Evolutionary conservation across 2,797 vertebrate genomes (phyloP).

Genomic region (Okamejei kenojei): DNA sequence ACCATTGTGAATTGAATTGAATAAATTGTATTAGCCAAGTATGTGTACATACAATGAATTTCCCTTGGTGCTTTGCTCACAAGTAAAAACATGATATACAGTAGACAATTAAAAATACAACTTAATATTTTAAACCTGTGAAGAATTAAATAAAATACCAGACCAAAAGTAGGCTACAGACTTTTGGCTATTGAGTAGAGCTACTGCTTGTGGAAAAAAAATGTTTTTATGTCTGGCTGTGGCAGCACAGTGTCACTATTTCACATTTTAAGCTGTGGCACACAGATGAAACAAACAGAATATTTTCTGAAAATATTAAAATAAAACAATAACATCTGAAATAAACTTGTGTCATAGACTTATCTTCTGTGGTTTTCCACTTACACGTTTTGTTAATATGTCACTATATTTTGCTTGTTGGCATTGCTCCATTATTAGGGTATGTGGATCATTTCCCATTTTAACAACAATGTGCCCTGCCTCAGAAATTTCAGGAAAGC

Average conservation of each 20-base stretch:
- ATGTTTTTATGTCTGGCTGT: too few relatives aligned
- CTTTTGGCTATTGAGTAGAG: too few relatives aligned
- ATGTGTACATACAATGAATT: too few relatives aligned
- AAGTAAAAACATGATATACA: too few relatives aligned
- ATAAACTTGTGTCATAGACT: not conserved
- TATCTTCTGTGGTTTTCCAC: not conserved
- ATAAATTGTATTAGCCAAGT: too few relatives aligned
- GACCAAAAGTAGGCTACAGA: too few relatives aligned
- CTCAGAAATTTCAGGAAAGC: not conserved
- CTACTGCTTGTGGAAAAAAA: too few relatives aligned
- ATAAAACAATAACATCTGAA: not conserved
- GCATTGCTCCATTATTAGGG: not conserved
- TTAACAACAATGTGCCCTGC: not conserved
- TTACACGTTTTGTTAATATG: not conserved
- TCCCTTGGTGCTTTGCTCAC: too few relatives aligned
- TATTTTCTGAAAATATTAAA: constrained; percentile 16
- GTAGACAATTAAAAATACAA: too few relatives aligned
- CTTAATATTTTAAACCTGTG: too few relatives aligned
- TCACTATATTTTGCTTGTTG: not conserved
- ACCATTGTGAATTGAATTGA: too few relatives aligned
- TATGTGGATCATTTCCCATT: not conserved
- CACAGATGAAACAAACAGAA: not conserved
- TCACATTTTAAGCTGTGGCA: not conserved
- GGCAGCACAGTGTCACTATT: not conserved
- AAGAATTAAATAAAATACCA: too few relatives aligned